A percentile compares a stretch with the other conserved stretches of the same genome.
These are phyloP conservation scores for Magallana nippona DNA, from an alignment of 2,888 invertebrate species.

Conservation along the genomic window DNA sequence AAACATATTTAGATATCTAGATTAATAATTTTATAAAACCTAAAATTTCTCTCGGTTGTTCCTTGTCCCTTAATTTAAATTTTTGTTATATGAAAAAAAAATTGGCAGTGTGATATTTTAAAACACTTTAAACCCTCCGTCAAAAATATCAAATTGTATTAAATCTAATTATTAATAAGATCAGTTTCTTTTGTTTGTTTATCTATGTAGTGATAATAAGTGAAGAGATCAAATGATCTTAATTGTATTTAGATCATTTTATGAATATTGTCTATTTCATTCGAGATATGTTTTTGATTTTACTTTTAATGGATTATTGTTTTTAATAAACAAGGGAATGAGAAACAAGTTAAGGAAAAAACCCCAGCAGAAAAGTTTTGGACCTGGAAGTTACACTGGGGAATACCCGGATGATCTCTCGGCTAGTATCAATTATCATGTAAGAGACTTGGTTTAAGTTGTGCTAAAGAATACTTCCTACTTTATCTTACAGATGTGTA, in stretches of 20 bases:
- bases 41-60: too few relatives aligned
- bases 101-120: too few relatives aligned
- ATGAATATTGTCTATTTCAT: neutral
- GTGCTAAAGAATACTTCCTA: neutral
- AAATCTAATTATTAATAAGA: too few relatives aligned
- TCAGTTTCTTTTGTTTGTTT: too few relatives aligned
- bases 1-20: too few relatives aligned
- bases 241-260: neutral
- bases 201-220: too few relatives aligned
- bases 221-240: too few relatives aligned
- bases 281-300: neutral
- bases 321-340: conserved; percentile 52
- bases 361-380: conserved; percentile 72
- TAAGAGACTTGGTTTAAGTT: conserved; percentile 15
- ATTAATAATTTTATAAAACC: too few relatives aligned
- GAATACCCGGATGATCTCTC: conserved; percentile 52
- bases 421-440: conserved; percentile 47
- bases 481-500: neutral
- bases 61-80: too few relatives aligned
- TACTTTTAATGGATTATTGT: neutral
- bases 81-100: too few relatives aligned
- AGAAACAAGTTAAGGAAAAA: conserved; percentile 63
- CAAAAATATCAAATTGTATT: too few relatives aligned
- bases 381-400: conserved; percentile 73
- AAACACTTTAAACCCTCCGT: too few relatives aligned